These are phyloP conservation scores for Bubo blakistoni DNA, from an alignment of 2,113 vertebrate genomes.

Conservation along the genomic window DNA sequence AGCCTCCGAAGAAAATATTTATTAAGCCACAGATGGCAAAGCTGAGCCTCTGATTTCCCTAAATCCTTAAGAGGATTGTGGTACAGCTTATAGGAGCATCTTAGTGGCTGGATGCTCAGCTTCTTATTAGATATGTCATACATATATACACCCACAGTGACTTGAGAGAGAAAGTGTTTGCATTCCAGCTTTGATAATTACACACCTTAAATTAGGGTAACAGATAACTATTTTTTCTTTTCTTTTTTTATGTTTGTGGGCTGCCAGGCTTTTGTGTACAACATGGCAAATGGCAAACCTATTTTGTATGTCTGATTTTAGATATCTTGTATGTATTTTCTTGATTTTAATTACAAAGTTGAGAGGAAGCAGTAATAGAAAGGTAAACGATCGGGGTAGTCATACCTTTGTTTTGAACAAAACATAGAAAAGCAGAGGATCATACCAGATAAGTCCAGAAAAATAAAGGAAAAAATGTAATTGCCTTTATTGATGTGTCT, in stretches of 20 bases:
- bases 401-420: not conserved
- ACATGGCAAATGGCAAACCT: not conserved
- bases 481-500: not conserved
- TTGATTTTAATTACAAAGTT: not conserved
- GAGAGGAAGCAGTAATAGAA: not conserved
- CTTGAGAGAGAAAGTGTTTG: conserved; percentile 16
- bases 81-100: conserved; percentile 58
- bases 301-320: not conserved
- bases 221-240: not conserved
- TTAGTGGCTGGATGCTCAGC: conserved; percentile 61
- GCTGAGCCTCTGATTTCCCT: conserved; percentile 67
- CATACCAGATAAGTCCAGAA: not conserved
- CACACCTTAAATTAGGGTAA: conserved; percentile 30
- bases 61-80: conserved; percentile 72
- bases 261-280: not conserved
- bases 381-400: not conserved
- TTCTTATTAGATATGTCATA: conserved; percentile 60
- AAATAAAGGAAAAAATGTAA: not conserved
- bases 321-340: not conserved
- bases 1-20: conserved; percentile 56
- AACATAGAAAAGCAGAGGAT: not conserved
- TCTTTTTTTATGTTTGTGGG: not conserved
- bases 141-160: not conserved
- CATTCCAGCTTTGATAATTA: conserved; percentile 34
- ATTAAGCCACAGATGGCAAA: conserved; percentile 68